Conservation (phyloP, 2,113 vertebrate genomes). For the Tapirus terrestris region DNA sequence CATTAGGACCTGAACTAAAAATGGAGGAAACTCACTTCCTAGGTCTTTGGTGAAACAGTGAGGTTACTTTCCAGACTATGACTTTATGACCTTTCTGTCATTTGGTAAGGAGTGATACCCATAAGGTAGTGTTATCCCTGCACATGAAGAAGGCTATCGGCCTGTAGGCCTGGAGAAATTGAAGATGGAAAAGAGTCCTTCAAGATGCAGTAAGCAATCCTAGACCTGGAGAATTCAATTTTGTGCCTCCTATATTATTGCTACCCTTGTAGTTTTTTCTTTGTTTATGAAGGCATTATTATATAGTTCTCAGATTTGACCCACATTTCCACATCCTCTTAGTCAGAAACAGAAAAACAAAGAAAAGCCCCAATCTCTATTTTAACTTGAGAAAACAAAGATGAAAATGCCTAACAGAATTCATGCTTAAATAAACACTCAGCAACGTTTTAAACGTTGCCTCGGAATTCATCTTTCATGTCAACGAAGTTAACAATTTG, state of each 20-base stretch:
- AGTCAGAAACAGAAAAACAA: background rate
- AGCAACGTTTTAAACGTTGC: background rate
- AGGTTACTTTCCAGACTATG: background rate
- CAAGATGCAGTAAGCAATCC: background rate
- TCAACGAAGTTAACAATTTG: background rate
- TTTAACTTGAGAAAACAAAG: constrained; percentile 9
- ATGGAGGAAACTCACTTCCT: too few species aligned
- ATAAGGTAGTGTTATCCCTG: background rate
- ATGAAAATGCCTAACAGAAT: constrained; percentile 12
- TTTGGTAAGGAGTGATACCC: background rate
- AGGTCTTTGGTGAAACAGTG: background rate
- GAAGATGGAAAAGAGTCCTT: background rate
- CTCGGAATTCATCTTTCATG: constrained; percentile 11
- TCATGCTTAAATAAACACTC: constrained; percentile 31
- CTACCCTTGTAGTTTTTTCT: background rate
- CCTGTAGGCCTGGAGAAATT: background rate
- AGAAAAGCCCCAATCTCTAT: background rate
- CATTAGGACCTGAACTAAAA: background rate
- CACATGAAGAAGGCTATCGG: rapidly evolving
- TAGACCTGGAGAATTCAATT: background rate
- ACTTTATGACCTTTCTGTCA: background rate
- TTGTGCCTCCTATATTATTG: background rate
- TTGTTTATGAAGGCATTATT: background rate
- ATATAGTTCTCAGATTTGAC: background rate
- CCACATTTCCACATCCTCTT: background rate